Evolutionary conservation across 2,113 vertebrate species (phyloP), one percentile per base, ranked within the genome.

Genomic region (Bos javanicus): DNA sequence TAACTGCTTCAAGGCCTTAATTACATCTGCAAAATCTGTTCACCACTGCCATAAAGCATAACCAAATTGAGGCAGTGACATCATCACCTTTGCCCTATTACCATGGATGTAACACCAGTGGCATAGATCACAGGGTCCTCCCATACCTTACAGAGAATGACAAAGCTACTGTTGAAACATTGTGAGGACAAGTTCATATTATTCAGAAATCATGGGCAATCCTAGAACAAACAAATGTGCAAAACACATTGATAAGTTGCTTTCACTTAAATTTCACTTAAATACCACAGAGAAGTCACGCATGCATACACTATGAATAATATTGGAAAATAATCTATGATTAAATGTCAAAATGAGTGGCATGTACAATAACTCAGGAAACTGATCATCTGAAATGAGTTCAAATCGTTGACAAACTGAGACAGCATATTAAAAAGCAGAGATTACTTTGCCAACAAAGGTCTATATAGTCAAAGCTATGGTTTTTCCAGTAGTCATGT

Each of bases 241-340:
- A 60, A 52, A 52, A 84, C 10, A 86, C 23, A 87, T 17, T 54
- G 33, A 39, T 82, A 89, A 85, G 5, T 60, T 89, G 46, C 26
- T 92, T 59, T 95, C 17, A 74, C 78, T 94, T 86, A 92, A 95
- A 85, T 92, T 59, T 95, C 17, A 74, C 78, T 94, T 86, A 92
- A 95, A 85, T 87, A 57, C 52, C 71, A 83, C 9, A 48, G 16
- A 87, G 71, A 96, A 86, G 13, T 76, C 14, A 91, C 6, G 2
- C 87, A 78, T 43, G 9, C 15, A n/a, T 59, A 80, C 8, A 56
- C 33, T 95, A 56, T 67, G 93, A 78, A 85, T 74, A 94, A 57
- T 85, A 94, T 3, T 95, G 12, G 56, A 56, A 88, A 83, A 89
- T 21, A 89, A 83, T 91, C 15, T 83, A 52, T 87, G 56, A 84